phyloP scores from a whole-genome alignment of 2,888 invertebrate genomes.

The Hecatera dysodea region DNA sequence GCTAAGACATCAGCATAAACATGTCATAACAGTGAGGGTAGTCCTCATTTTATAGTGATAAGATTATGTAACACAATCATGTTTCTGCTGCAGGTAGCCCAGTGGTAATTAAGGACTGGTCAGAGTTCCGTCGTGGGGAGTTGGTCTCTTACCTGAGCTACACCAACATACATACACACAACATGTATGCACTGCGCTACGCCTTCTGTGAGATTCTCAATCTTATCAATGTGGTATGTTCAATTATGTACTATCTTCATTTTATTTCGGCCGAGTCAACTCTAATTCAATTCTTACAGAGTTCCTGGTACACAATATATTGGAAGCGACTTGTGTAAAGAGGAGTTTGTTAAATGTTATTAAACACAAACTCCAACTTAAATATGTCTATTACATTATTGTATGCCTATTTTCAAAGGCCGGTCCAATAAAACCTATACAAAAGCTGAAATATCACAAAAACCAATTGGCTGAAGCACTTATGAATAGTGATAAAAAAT shows the following conservation, averaged over 20 bases:
- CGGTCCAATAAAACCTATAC: no score
- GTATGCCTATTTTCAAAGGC: no score
- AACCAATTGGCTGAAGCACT: no score
- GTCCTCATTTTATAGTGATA: neutral
- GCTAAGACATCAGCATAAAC: no score
- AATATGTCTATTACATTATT: no score
- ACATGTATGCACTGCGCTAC: constrained; percentile 92
- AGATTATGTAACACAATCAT: neutral
- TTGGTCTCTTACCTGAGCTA: constrained; percentile 91
- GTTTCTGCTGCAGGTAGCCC: constrained; percentile 85
- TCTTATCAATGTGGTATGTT: constrained; percentile 93
- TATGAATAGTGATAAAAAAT: no score
- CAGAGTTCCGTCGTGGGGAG: constrained; percentile 87
- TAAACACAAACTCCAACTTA: no score
- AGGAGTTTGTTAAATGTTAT: neutral
- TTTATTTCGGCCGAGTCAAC: constrained; percentile 29
- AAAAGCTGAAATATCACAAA: no score
- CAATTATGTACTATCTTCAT: neutral
- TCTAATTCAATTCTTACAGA: constrained; percentile 70
- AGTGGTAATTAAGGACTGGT: constrained; percentile 90
- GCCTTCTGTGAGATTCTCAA: constrained; percentile 94
- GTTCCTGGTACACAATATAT: constrained; percentile 89
- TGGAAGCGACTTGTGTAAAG: constrained; percentile 88
- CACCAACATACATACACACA: constrained; percentile 90
- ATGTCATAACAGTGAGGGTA: no score